Percentiles rank a stretch among this genome's conserved stretches.
phyloP scores from a whole-genome alignment of 2,113 vertebrate species.

The Cathartes aura region DNA sequence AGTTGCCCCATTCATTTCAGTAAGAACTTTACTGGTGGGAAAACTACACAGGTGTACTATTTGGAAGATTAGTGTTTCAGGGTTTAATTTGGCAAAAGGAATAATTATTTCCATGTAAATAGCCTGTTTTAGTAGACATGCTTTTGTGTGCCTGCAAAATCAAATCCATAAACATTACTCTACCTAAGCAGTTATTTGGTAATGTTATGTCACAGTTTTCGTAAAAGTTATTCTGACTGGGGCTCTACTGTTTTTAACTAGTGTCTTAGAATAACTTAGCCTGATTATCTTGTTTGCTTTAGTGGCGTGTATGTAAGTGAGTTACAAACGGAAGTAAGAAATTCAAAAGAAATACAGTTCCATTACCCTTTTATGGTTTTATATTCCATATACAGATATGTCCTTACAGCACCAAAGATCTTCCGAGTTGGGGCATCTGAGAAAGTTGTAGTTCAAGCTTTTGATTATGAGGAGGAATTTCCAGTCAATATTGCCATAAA shows the following conservation, averaged over 20 bases:
- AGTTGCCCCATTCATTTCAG: not conserved
- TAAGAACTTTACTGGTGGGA: not conserved
- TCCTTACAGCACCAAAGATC: conserved; percentile 86
- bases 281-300: not conserved
- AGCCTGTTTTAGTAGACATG: not conserved
- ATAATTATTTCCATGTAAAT: not conserved
- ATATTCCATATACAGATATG: conserved; percentile 75
- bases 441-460: conserved; percentile 86
- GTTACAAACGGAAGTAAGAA: not conserved
- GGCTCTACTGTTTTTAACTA: not conserved
- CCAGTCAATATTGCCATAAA: conserved; percentile 76
- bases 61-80: not conserved
- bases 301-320: fast-evolving
- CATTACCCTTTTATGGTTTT: not conserved
- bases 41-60: not conserved
- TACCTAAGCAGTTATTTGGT: not conserved
- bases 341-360: not conserved
- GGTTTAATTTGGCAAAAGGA: not conserved
- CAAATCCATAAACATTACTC: not conserved
- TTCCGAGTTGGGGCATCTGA: conserved; percentile 81
- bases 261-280: not conserved
- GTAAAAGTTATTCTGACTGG: not conserved
- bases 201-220: not conserved
- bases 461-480: conserved; percentile 78
- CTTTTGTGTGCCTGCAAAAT: not conserved